phyloP scores from a whole-genome alignment of 2,797 vertebrate genomes.

The Rhinichthys osculus region DNA sequence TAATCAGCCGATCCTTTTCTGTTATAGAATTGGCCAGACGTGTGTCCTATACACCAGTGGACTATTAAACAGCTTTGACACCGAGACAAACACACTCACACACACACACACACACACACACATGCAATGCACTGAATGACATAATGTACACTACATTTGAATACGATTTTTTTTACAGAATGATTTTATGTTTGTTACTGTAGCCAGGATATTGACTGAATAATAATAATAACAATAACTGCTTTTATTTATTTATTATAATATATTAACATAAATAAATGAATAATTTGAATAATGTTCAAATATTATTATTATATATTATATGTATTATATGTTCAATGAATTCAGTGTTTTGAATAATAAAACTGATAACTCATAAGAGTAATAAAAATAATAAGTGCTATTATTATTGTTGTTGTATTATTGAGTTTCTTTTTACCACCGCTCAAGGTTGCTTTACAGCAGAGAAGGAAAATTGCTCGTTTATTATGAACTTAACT shows the following conservation, averaged over 20 bases:
- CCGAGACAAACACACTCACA: background rate
- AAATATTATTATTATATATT: background rate
- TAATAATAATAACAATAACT: background rate
- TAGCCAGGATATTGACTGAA: background rate
- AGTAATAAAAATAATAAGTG: background rate
- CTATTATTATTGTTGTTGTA: background rate
- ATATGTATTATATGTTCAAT: background rate
- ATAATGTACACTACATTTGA: background rate
- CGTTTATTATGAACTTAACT: too few species aligned
- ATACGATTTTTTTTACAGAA: background rate
- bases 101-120: background rate
- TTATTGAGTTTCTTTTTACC: background rate
- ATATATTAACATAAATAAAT: too few species aligned
- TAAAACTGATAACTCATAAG: background rate
- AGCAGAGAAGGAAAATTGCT: too few species aligned
- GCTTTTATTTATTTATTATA: background rate
- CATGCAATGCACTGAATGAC: background rate
- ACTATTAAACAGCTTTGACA: conserved; percentile 57
- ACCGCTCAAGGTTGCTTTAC: background rate
- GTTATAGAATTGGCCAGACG: conserved; percentile 70
- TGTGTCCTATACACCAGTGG: conserved; percentile 60
- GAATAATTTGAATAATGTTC: background rate
- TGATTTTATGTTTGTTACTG: background rate
- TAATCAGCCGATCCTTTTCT: conserved; percentile 74
- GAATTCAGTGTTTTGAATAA: background rate